Base-by-base conservation (phyloP, 2,797 vertebrate genomes). In the Amazona ochrocephala region DNA sequence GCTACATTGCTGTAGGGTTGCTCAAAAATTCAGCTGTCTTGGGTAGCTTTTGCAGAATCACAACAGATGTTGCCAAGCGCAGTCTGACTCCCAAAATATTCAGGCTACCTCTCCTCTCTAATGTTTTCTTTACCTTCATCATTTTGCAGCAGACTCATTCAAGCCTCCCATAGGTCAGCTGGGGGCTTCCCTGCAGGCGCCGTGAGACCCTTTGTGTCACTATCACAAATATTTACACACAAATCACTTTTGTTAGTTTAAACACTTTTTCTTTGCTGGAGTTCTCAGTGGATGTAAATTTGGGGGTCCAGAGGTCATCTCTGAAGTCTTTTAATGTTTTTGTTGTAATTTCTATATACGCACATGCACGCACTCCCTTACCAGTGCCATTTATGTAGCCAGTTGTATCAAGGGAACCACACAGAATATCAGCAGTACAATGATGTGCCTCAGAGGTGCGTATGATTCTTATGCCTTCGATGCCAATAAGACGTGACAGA, bases 401-500 rank as follows among this genome's bases (percentile, higher is more conserved):
- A 13, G 60, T 64, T 32, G 24, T 50, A 62, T 2, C 6, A 64
- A 72, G 89, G 42, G 80, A 78, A 39, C 74, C 39, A 34, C 12
- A 30, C 1, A 39, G 88, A 84, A 61, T 60, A 87, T 75, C 11
- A 75, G 79, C 73, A 45, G 22, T 22, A 61, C 34, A 29, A 26
- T 42, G 75, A 67, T 50, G 3, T 81, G 75, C 67, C 90, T 89
- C 85, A 74, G 94, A 93, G 90, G 65, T 87, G 48, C 23, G 2
- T 39, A 5, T 37, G 77, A 77, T 81, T 83, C 84, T 94, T 87
- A 85, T 0, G 87, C 84, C 48, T 88, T 66, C 56, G 1, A 22
- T 93, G 84, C 83, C 95, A 86, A 79, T 74, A 95, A 90, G 89
- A 95, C 6, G 22, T 93, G 94, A 95, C 93, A 94, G 91, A 73